phyloP scores from a whole-genome alignment of 2,797 vertebrate species.

The Nasua narica region DNA sequence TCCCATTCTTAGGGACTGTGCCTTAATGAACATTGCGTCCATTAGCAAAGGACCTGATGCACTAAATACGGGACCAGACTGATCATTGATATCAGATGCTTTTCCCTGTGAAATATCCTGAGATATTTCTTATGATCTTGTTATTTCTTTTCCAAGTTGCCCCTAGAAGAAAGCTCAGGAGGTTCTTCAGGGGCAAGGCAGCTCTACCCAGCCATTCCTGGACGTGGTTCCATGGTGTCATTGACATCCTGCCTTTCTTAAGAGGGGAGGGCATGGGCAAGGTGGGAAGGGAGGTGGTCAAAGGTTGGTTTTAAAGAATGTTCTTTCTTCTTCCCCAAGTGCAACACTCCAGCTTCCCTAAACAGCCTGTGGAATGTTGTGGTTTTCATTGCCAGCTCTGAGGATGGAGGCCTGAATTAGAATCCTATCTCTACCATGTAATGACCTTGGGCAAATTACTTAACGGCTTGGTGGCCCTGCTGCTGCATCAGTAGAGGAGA shows the following conservation, averaged over 20 bases:
- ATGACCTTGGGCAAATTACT: not conserved
- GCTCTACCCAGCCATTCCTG: no score
- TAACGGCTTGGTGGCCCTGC: not conserved
- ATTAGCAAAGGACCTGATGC: not conserved
- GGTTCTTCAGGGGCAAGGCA: not conserved
- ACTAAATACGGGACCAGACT: not conserved
- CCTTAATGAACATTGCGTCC: not conserved
- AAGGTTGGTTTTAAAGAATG: not conserved
- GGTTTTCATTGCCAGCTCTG: not conserved
- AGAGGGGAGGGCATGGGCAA: not conserved
- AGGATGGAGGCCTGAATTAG: not conserved
- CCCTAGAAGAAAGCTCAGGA: not conserved
- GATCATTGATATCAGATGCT: not conserved
- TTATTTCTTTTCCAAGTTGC: not conserved
- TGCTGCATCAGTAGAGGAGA: not conserved
- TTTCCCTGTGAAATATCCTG: not conserved
- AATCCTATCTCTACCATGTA: not conserved
- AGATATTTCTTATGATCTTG: not conserved
- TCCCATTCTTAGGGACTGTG: not conserved
- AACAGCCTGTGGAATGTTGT: fast-evolving
- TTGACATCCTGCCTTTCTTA: not conserved
- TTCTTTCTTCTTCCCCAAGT: not conserved
- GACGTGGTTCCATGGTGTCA: not conserved
- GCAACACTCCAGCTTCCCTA: not conserved
- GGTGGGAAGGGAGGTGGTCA: not conserved